Evolutionary conservation across 1,140 invertebrate species (phyloP), one percentile per base, ranked within the genome.

Genomic region (Mylabris phalerata): DNA sequence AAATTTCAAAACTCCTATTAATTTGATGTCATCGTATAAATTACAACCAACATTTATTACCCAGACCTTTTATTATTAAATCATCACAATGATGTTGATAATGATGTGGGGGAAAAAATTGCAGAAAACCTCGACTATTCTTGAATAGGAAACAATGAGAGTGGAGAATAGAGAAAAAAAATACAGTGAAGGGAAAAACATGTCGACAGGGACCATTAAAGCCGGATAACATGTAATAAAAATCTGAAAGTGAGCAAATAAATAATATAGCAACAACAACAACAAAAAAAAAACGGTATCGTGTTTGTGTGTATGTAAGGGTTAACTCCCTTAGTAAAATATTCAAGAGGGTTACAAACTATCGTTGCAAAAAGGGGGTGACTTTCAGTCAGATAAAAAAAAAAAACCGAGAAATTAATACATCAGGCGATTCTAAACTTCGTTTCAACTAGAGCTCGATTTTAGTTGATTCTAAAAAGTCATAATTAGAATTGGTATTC

Each of bases 201-300:
- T 50, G 48, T 50, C 24, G 26, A 50, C 13, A 50, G 32, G 7
- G 48, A 26, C 48, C 26, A 50, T 50, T 50, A 26, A 50, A 27
- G 27, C 48, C 48, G 48, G 48, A 50, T 50, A 50, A 50, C 48
- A 50, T 27, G 48, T 50, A 50, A 50, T 50, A 50, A 50, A 50
- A 50, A 50, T 50, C 48, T 50, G 48, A 38, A 50, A 50, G 48
- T 50, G 48, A 50, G 48, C 48, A 50, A 50, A 50, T 50, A 50
- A 50, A 50, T 50, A 50, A 50, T 50, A 48, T 32, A 48, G 38
- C 47, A 48, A 19, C 19, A 19, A 19, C 19, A 19, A 19, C 32
- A 5, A 32, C 7, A 32, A 7, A 32, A 32, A 32, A 50, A 50
- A 50, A 27, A 27, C 24, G 48, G 32, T 50, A 50, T 50, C 32